phyloP scores from a whole-genome alignment of 2,888 invertebrate genomes.

The Plagiodera versicolora region DNA sequence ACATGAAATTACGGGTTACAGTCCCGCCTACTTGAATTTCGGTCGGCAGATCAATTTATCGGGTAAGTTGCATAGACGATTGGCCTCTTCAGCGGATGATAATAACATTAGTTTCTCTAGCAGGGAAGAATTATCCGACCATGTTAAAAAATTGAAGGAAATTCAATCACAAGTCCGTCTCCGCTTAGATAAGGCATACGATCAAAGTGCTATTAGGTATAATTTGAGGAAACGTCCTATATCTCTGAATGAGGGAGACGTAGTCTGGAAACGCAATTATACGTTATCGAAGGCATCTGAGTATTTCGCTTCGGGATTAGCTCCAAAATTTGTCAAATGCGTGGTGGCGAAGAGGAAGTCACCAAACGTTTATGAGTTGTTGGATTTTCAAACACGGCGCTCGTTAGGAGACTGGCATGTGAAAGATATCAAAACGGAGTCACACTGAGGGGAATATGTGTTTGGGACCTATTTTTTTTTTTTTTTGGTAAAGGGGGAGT shows the following conservation, averaged over 20 bases:
- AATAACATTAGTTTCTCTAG: not conserved
- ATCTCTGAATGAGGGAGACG: conserved; percentile 4
- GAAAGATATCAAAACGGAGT: conserved; percentile 9
- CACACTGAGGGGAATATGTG: no score
- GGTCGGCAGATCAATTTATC: conserved; percentile 23
- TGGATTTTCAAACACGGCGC: not conserved
- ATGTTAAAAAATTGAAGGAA: conserved; percentile 1
- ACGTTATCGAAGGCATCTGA: conserved; percentile 22
- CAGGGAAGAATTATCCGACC: not conserved
- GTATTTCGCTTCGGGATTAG: conserved; percentile 26
- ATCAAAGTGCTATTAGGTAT: conserved; percentile 12
- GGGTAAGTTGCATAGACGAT: conserved; percentile 12
- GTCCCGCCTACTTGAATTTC: conserved; percentile 34
- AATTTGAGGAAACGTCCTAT: conserved; percentile 15
- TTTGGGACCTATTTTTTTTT: not conserved
- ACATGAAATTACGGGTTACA: conserved; percentile 36
- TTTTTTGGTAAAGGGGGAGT: conserved; percentile 3
- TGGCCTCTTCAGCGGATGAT: not conserved
- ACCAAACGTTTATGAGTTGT: conserved; percentile 4
- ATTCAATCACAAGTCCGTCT: conserved; percentile 6
- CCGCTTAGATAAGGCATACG: conserved; percentile 19
- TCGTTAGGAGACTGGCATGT: conserved; percentile 8
- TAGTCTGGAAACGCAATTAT: conserved; percentile 18
- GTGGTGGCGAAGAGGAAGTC: not conserved
- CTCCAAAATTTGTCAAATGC: conserved; percentile 24